Percentiles rank a stretch among this genome's conserved stretches.
phyloP scores from a whole-genome alignment of 2,888 invertebrate species.

The Drosophila austrosaltans region DNA sequence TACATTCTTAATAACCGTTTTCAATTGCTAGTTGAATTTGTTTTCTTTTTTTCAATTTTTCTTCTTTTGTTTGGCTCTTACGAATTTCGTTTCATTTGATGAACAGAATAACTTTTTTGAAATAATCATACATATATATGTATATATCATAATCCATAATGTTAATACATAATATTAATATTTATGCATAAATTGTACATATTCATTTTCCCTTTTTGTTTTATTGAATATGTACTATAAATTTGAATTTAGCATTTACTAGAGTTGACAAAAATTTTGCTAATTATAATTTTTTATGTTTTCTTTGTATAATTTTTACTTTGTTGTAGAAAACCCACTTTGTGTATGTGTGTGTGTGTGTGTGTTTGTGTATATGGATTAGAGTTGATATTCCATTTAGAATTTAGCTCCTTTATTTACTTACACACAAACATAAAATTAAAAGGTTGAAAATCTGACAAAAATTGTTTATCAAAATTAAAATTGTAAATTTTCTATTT shows the following conservation, averaged over 20 bases:
- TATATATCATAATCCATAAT: conserved; percentile 33
- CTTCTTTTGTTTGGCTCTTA: conserved; percentile 52
- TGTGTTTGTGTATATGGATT: not conserved
- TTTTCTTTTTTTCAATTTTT: conserved; percentile 17
- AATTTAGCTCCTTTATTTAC: conserved; percentile 55
- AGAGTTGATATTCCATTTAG: conserved; percentile 34
- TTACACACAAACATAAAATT: conserved; percentile 20
- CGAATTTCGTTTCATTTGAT: conserved; percentile 31
- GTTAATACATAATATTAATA: conserved; percentile 43
- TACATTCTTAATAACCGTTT: conserved; percentile 33
- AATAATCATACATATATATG: conserved; percentile 31
- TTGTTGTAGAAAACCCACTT: conserved; percentile 70
- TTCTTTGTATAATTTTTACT: conserved; percentile 32
- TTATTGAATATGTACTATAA: conserved; percentile 64
- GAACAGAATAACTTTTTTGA: conserved; percentile 40
- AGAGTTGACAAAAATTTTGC: conserved; percentile 76
- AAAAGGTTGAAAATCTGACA: conserved; percentile 28
- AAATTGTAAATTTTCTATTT: conserved; percentile 54
- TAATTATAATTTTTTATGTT: conserved; percentile 61
- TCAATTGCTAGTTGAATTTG: conserved; percentile 54
- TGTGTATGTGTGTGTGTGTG: conserved; percentile 54
- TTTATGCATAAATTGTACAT: conserved; percentile 50
- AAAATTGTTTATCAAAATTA: conserved; percentile 51
- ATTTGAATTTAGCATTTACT: conserved; percentile 76
- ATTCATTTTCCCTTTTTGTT: conserved; percentile 20